These are phyloP conservation scores for Rosalia funebris DNA, from an alignment of 2,888 invertebrate genomes.

Conservation along the genomic window DNA sequence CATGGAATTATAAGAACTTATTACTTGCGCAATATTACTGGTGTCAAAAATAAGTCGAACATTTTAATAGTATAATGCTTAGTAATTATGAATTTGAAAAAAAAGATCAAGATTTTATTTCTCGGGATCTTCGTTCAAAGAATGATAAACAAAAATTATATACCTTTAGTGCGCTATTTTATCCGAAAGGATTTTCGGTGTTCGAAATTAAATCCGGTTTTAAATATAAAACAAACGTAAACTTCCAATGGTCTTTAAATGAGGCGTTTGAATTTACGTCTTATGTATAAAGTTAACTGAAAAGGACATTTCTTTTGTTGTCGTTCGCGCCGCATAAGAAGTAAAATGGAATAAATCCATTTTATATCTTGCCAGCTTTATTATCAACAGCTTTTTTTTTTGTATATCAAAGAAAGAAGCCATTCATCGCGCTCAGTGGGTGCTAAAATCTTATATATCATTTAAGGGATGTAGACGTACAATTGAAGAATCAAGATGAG, in stretches of 20 bases:
- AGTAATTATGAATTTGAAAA: constrained; percentile 10
- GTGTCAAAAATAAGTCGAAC: too few relatives aligned
- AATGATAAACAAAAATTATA: constrained; percentile 12
- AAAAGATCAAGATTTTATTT: background rate
- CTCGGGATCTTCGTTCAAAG: background rate
- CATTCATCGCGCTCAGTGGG: constrained; percentile 8
- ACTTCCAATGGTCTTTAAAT: constrained; percentile 22
- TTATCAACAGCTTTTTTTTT: constrained; percentile 17
- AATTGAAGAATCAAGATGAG: background rate
- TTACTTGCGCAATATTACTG: too few relatives aligned
- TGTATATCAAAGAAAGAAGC: constrained; percentile 8
- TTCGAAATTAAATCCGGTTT: constrained; percentile 19
- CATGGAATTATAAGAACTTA: too few relatives aligned
- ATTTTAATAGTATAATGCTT: too few relatives aligned
- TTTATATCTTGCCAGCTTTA: constrained; percentile 20
- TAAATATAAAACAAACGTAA: constrained; percentile 21
- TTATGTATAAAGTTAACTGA: constrained; percentile 24
- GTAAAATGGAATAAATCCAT: constrained; percentile 19
- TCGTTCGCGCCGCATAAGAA: constrained; percentile 3
- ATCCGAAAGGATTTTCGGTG: constrained; percentile 4
- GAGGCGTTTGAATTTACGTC: constrained; percentile 26
- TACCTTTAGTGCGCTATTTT: constrained; percentile 6
- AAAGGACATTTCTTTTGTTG: constrained; percentile 23
- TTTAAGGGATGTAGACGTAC: background rate
- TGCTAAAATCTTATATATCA: background rate